These are phyloP conservation scores for Lanius ludovicianus DNA, from an alignment of 2,113 vertebrate species.

Conservation along the genomic window DNA sequence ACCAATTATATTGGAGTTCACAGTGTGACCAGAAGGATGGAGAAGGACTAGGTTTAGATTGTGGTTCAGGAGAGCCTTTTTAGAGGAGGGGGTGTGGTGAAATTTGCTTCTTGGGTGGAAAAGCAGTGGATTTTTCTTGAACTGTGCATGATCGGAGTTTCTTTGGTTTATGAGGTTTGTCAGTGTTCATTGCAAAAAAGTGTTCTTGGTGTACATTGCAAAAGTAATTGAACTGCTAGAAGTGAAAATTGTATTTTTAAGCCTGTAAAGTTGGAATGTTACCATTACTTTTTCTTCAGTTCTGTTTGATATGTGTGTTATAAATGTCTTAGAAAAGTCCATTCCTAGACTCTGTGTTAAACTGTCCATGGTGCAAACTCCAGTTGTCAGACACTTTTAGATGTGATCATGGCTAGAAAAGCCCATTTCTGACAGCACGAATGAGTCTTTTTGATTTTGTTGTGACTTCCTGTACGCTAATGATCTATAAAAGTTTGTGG, in stretches of 20 bases:
- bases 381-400: not conserved
- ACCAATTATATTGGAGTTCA: not conserved
- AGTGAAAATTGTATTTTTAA: not conserved
- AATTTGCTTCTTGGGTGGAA: not conserved
- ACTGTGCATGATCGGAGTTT: not conserved
- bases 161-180: not conserved
- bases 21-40: not conserved
- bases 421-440: not conserved
- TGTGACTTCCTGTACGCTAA: slow-evolving; percentile 15
- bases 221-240: not conserved
- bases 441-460: slow-evolving; percentile 33
- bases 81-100: not conserved
- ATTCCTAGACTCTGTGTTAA: not conserved
- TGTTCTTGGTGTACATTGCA: not conserved
- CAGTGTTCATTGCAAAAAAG: not conserved
- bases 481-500: slow-evolving; percentile 44
- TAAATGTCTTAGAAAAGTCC: not conserved
- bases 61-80: not conserved
- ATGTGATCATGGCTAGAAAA: not conserved
- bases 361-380: not conserved
- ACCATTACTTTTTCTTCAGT: not conserved
- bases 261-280: not conserved
- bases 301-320: not conserved
- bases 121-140: not conserved
- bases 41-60: not conserved